Conservation (phyloP, 2,797 vertebrate species). For the Zalophus californianus region DNA sequence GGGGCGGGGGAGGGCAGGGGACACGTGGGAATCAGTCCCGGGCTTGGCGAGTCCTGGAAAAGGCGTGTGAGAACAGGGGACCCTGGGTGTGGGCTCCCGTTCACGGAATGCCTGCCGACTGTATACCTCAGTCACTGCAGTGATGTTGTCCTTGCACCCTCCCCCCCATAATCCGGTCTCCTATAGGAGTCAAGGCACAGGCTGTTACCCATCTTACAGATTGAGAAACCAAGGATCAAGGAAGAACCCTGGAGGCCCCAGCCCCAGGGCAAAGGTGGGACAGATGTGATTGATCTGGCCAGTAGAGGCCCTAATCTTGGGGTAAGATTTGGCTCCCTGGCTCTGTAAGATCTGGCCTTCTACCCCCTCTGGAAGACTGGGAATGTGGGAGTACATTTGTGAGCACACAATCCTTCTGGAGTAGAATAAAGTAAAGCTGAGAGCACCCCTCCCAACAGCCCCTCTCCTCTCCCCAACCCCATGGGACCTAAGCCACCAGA, state of each 20-base stretch:
- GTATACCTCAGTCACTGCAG: background rate
- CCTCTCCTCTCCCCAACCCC: background rate
- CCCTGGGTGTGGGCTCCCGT: background rate
- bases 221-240: background rate
- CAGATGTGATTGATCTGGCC: background rate
- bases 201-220: background rate
- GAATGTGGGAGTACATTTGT: too few species aligned
- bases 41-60: background rate
- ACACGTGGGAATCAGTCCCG: background rate
- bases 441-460: background rate
- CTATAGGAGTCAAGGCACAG: background rate
- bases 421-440: background rate
- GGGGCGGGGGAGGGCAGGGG: background rate
- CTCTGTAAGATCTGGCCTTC: background rate
- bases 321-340: background rate
- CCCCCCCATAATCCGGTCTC: background rate
- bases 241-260: background rate
- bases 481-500: background rate
- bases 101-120: background rate
- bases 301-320: background rate
- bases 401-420: background rate
- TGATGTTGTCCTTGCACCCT: rapidly evolving
- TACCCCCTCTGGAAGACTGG: background rate
- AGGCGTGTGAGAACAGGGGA: background rate
- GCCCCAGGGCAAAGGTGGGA: background rate